These are phyloP conservation scores for Nipponia nippon DNA, from an alignment of 2,113 vertebrate genomes.

Conservation along the genomic window DNA sequence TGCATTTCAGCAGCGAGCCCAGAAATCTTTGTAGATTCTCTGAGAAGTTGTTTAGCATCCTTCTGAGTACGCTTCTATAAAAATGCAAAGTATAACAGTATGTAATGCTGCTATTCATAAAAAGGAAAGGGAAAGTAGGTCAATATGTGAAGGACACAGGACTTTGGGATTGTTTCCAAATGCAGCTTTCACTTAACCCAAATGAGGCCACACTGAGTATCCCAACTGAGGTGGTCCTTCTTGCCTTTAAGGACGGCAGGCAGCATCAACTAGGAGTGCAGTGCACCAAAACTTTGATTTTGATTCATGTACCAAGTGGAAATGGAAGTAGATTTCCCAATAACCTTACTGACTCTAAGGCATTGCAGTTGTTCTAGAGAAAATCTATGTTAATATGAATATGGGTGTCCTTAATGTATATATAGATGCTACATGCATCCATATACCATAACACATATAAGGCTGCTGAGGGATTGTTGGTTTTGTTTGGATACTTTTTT, in stretches of 20 bases:
- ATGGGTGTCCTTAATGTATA: neutral
- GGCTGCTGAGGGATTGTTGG: neutral
- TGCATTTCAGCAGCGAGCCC: neutral
- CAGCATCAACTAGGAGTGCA: neutral
- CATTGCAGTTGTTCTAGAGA: neutral
- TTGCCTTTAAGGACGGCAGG: neutral
- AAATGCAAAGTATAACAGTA: neutral
- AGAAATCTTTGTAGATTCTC: neutral
- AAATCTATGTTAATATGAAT: neutral
- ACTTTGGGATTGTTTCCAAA: neutral
- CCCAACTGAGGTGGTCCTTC: neutral
- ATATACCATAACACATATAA: neutral
- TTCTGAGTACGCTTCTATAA: neutral
- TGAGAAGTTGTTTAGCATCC: neutral
- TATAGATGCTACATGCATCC: neutral
- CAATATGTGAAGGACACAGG: neutral
- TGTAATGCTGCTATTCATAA: neutral
- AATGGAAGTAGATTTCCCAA: neutral
- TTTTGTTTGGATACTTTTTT: neutral
- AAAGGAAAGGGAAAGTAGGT: neutral
- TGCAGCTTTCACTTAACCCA: neutral
- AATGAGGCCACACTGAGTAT: neutral
- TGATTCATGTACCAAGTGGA: neutral
- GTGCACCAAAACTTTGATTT: neutral
- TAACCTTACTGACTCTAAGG: neutral